A percentile compares a stretch with the other conserved stretches of the same genome.
Evolutionary conservation across 2,888 invertebrate genomes (phyloP).

Genomic region (Morpho deidamia): DNA sequence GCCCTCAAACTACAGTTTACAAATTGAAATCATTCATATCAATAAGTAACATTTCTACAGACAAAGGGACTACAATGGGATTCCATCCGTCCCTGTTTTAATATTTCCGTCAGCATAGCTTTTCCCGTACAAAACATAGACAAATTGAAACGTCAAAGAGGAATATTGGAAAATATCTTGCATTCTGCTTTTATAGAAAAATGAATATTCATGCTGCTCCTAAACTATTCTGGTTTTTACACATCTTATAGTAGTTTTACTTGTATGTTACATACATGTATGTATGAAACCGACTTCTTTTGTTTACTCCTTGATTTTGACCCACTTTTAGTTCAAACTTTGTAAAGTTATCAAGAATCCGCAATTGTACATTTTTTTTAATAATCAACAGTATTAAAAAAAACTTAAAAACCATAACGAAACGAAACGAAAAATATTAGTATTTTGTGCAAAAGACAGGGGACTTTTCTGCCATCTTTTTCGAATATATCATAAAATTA

Average conservation of each 20-base stretch:
- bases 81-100: neutral
- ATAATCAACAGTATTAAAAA: neutral
- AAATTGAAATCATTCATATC: neutral
- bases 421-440: neutral
- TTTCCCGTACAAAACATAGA: conserved; percentile 3
- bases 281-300: neutral
- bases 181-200: conserved; percentile 5
- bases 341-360: too few relatives aligned
- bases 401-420: neutral
- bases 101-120: neutral
- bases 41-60: neutral
- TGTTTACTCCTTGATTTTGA: neutral
- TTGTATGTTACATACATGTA: too few relatives aligned
- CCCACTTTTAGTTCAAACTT: too few relatives aligned
- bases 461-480: neutral
- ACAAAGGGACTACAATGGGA: neutral
- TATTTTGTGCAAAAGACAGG: too few relatives aligned
- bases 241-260: too few relatives aligned
- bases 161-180: conserved; percentile 10
- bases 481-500: neutral
- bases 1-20: too few relatives aligned
- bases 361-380: too few relatives aligned
- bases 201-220: conserved; percentile 13
- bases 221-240: neutral
- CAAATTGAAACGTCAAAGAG: conserved; percentile 13